phyloP scores from a whole-genome alignment of 1,140 invertebrate genomes.

The Scylla paramamosain region DNA sequence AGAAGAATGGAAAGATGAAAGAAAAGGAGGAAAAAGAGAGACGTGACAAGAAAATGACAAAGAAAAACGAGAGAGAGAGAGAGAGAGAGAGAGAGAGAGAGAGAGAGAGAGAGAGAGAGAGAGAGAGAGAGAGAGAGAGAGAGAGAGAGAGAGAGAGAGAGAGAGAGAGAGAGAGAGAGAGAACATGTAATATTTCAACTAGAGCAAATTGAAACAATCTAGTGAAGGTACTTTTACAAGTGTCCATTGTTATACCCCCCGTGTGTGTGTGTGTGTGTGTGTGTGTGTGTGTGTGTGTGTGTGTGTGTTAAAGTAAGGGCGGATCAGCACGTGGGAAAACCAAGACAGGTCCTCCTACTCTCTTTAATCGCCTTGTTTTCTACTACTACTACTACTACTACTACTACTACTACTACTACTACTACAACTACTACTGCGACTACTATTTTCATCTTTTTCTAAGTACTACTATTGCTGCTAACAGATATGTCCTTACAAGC shows the following conservation, averaged over 20 bases:
- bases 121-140: constrained; percentile 20
- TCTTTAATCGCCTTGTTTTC: neutral
- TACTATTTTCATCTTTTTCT: no score
- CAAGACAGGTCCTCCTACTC: no score
- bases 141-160: neutral
- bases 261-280: no score
- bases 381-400: neutral
- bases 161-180: no score
- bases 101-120: constrained; percentile 20
- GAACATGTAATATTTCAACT: neutral
- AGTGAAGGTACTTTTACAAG: neutral
- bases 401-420: no score
- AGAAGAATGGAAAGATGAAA: no score
- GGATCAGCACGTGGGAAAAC: neutral
- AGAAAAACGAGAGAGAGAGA: neutral
- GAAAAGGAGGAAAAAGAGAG: no score
- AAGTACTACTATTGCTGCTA: no score
- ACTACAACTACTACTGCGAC: no score
- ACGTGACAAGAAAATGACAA: no score
- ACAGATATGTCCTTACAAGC: no score
- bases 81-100: neutral
- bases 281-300: neutral
- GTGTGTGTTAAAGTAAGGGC: neutral
- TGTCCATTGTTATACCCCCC: neutral
- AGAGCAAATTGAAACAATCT: neutral